Conservation (phyloP, 92 coral and sea anemone genomes). For the Muricea muricata region DNA sequence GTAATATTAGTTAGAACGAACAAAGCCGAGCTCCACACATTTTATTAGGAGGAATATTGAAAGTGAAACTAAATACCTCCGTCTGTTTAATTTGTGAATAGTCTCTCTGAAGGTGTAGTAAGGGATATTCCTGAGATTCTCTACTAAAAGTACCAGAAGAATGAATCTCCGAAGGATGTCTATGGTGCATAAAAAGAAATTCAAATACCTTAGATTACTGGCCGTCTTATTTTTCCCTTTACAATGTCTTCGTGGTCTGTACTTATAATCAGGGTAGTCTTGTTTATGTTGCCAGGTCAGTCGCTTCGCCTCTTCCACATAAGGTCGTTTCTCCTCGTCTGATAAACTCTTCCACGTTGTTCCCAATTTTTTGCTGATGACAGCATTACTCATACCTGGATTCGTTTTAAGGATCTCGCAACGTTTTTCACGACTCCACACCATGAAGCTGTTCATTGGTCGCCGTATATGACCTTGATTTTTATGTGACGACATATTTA, state of each 20-base stretch:
- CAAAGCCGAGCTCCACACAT: not conserved
- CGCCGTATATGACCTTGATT: constrained; percentile 71
- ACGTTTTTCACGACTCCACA: constrained; percentile 89
- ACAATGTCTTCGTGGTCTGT: constrained; percentile 69
- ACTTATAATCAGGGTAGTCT: constrained; percentile 80
- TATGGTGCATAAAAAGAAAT: no score
- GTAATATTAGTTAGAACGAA: not conserved
- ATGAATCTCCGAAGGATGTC: no score
- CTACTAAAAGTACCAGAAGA: no score
- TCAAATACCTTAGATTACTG: not conserved
- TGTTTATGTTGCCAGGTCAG: constrained; percentile 70
- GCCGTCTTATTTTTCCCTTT: constrained; percentile 14
- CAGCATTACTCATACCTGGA: constrained; percentile 87
- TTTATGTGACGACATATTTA: constrained; percentile 17
- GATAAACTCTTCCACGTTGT: constrained; percentile 81
- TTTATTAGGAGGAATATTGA: not conserved
- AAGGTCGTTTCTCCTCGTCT: constrained; percentile 76
- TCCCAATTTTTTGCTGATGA: constrained; percentile 82
- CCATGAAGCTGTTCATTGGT: constrained; percentile 94
- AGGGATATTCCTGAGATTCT: no score
- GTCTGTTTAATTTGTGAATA: not conserved
- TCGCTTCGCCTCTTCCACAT: constrained; percentile 76
- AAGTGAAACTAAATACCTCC: not conserved
- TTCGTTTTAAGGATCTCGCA: constrained; percentile 77
- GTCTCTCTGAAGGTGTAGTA: no score